Percentiles rank a stretch among this genome's conserved stretches.
Conservation (phyloP, 2,113 vertebrate genomes). For the Bungarus multicinctus region DNA sequence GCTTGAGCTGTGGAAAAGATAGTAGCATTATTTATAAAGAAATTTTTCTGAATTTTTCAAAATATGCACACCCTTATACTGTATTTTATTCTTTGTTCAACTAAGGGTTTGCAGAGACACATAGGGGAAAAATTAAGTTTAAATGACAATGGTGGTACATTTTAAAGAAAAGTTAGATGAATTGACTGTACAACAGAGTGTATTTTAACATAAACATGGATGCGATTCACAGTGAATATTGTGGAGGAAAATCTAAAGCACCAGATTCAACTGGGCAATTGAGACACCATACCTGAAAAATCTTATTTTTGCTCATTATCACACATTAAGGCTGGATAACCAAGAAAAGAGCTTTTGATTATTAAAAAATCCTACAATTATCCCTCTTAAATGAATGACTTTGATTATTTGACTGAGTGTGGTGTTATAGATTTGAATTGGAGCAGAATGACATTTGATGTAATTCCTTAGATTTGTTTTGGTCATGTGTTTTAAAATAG, state of each 20-base stretch:
- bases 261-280: neutral
- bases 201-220: neutral
- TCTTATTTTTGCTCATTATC: neutral
- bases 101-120: neutral
- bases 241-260: neutral
- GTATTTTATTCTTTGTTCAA: neutral
- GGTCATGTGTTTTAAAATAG: neutral
- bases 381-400: neutral
- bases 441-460: neutral
- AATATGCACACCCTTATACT: neutral
- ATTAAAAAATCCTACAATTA: neutral
- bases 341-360: neutral
- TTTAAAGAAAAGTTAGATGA: neutral
- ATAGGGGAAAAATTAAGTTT: neutral
- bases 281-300: neutral
- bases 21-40: accelerated
- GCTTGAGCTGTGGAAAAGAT: neutral
- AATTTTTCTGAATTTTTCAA: neutral
- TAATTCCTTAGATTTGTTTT: neutral
- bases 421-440: neutral
- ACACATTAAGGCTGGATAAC: neutral
- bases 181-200: neutral
- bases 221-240: neutral
- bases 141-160: neutral
- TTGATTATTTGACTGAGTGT: neutral